Evolutionary conservation across 1,140 invertebrate genomes (phyloP).

Genomic region (Globodera rostochiensis): DNA sequence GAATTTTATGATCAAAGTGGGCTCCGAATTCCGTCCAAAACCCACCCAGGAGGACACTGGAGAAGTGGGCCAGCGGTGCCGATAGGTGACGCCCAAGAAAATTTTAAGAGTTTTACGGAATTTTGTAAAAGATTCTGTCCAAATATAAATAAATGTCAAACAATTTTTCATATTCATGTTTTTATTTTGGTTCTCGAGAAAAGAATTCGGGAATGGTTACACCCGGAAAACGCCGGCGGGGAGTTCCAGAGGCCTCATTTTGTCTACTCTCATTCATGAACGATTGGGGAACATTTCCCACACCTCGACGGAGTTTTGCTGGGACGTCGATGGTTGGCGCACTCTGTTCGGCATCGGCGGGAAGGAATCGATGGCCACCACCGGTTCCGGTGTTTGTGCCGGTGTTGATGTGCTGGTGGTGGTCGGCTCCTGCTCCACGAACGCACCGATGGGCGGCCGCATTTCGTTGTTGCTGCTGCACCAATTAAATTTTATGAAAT

Average conservation of each 20-base stretch:
- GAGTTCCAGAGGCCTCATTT: too few species aligned
- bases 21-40: too few species aligned
- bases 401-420: conserved; percentile 4
- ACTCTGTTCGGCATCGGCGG: conserved; percentile 17
- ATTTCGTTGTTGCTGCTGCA: neutral
- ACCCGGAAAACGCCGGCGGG: neutral
- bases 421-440: conserved; percentile 7
- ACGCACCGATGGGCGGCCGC: neutral
- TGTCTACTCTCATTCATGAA: too few species aligned
- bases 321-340: neutral
- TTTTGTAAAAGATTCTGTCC: too few species aligned
- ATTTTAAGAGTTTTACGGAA: too few species aligned
- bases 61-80: too few species aligned
- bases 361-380: conserved; percentile 37
- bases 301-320: neutral
- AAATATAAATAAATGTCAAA: too few species aligned
- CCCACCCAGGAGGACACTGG: too few species aligned
- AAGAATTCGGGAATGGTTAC: neutral
- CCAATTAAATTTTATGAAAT: too few species aligned
- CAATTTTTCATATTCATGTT: too few species aligned
- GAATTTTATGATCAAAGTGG: too few species aligned
- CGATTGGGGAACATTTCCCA: too few species aligned
- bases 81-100: neutral
- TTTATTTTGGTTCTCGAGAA: conserved; percentile 8
- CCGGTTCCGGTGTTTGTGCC: conserved; percentile 17